Percentiles rank a stretch among this genome's conserved stretches.
Conservation (phyloP, 2,113 vertebrate species). For the Myocastor coypus region DNA sequence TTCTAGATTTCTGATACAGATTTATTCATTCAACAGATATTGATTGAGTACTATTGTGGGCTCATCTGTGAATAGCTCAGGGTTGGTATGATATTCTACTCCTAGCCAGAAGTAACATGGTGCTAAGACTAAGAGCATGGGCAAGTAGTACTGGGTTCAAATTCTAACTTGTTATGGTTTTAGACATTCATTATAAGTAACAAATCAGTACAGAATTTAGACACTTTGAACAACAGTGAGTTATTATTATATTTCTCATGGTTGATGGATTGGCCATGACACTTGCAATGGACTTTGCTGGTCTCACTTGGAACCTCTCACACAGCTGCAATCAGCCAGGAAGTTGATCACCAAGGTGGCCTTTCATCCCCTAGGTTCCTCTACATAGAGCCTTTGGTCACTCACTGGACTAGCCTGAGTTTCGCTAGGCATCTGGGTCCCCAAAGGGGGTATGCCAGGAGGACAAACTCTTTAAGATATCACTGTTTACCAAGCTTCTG, state of each 20-base stretch:
- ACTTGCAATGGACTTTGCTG: background rate
- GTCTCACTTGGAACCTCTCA: background rate
- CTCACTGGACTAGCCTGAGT: background rate
- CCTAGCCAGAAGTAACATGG: background rate
- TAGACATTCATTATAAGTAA: background rate
- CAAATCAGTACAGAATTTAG: background rate
- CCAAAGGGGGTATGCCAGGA: constrained; percentile 24
- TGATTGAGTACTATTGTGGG: background rate
- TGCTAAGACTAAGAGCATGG: background rate
- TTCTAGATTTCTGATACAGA: background rate
- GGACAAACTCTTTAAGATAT: background rate
- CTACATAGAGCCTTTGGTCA: background rate
- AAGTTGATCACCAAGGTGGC: background rate
- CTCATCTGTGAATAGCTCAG: background rate
- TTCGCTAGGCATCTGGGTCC: background rate
- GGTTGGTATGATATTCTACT: background rate
- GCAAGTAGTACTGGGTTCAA: constrained; percentile 15
- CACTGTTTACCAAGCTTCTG: constrained; percentile 14
- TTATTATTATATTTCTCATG: background rate
- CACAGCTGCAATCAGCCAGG: background rate
- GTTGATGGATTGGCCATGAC: background rate
- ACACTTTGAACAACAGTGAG: background rate
- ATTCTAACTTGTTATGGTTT: background rate
- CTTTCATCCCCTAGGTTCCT: background rate
- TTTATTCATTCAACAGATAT: constrained; percentile 21